A percentile compares a stretch with the other conserved stretches of the same genome.
Evolutionary conservation across 37 sponge, comb jelly and placozoan genomes (phyloP).

Genomic region (Ianthella basta): DNA sequence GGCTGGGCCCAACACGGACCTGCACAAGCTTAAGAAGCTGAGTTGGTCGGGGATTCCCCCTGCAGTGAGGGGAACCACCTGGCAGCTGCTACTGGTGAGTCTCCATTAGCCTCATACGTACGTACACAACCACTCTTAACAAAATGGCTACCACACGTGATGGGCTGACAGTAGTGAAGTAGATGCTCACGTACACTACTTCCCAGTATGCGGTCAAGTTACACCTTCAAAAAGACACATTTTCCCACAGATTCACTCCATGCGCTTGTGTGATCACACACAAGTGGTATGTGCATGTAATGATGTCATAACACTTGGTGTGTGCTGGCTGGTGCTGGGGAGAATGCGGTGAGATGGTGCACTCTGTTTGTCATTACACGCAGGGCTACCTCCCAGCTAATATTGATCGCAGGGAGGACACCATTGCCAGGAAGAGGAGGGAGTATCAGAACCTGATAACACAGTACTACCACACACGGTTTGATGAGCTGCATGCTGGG

Average conservation of each 20-base stretch:
- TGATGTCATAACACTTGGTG: too few relatives aligned
- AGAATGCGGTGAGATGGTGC: too few relatives aligned
- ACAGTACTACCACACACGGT: slow-evolving; percentile 88
- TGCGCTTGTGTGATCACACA: too few relatives aligned
- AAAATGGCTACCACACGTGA: too few relatives aligned
- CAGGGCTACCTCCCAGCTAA: slow-evolving; percentile 96
- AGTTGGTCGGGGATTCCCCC: slow-evolving; percentile 90
- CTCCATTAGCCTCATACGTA: not conserved
- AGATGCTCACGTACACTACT: too few relatives aligned
- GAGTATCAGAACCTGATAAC: slow-evolving; percentile 88
- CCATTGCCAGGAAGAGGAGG: slow-evolving; percentile 84
- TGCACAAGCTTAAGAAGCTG: slow-evolving; percentile 76
- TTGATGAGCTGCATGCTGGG: slow-evolving; percentile 59
- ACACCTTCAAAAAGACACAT: too few relatives aligned
- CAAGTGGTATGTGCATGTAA: too few relatives aligned
- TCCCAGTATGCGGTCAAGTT: too few relatives aligned
- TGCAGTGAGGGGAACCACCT: slow-evolving; percentile 80
- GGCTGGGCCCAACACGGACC: slow-evolving; percentile 87
- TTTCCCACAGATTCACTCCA: too few relatives aligned
- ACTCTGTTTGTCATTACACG: too few relatives aligned
- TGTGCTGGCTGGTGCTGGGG: too few relatives aligned
- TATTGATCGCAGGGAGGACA: slow-evolving; percentile 85
- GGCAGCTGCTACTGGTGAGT: slow-evolving; percentile 88
- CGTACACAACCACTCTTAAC: not conserved
- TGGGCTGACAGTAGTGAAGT: too few relatives aligned